Conservation (phyloP, 2,113 vertebrate species). For the Crotalus horridus region DNA sequence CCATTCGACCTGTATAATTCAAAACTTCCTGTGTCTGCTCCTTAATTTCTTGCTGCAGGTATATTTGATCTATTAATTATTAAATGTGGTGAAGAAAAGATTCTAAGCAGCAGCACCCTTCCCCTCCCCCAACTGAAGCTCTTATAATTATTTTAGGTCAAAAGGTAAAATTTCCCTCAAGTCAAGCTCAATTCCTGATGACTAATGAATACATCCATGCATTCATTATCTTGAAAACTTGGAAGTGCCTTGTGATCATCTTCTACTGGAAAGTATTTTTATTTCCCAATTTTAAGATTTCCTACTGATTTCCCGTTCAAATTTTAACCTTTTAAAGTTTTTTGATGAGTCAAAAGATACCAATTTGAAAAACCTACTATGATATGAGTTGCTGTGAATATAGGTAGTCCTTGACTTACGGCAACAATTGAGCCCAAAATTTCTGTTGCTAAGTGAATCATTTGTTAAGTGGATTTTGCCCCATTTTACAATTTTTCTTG, state of each 20-base stretch:
- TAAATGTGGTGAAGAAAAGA: neutral
- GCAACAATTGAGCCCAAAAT: neutral
- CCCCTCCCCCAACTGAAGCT: neutral
- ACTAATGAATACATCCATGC: neutral
- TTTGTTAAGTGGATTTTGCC: neutral
- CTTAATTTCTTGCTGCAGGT: neutral
- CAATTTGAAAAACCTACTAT: neutral
- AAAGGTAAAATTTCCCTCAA: neutral
- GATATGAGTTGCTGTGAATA: neutral
- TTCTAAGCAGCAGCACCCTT: neutral
- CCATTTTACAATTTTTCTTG: too few relatives aligned
- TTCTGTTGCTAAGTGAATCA: neutral
- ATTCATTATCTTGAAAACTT: neutral
- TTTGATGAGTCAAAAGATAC: neutral
- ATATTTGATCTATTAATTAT: neutral
- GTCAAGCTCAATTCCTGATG: neutral
- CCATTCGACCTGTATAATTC: neutral
- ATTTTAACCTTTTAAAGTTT: neutral
- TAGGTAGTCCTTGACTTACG: neutral
- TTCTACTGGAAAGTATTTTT: neutral
- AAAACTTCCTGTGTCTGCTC: neutral
- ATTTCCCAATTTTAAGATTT: neutral
- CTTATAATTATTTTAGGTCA: neutral
- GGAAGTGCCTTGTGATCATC: neutral
- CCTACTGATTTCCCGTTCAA: neutral